Conservation (phyloP, 2,797 vertebrate genomes). For the Thaleichthys pacificus region DNA sequence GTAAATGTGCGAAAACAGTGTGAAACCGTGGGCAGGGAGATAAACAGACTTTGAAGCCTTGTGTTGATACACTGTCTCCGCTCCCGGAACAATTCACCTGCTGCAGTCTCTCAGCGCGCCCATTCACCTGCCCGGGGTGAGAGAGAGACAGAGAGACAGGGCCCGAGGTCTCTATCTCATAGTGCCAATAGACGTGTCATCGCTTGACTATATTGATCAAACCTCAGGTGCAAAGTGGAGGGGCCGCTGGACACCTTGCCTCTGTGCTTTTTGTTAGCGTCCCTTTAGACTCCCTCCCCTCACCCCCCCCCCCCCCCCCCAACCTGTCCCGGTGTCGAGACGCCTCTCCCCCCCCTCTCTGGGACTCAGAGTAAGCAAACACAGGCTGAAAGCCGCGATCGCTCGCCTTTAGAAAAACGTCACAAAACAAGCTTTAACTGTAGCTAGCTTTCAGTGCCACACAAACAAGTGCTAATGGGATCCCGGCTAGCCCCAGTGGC, state of each 20-base stretch:
- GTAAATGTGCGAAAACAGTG: conserved; percentile 52
- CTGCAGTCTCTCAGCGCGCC: conserved; percentile 82
- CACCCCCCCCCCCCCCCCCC: neutral
- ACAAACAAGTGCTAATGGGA: conserved; percentile 78
- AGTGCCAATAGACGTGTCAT: conserved; percentile 77
- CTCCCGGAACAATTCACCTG: conserved; percentile 83
- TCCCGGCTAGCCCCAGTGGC: conserved; percentile 60
- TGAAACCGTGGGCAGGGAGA: conserved; percentile 32
- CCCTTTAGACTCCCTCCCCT: no score
- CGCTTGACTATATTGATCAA: conserved; percentile 71
- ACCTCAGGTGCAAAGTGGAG: conserved; percentile 79
- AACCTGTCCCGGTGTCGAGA: conserved; percentile 27
- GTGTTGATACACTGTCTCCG: conserved; percentile 79
- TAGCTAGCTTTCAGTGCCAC: conserved; percentile 73
- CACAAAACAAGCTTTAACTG: conserved; percentile 73
- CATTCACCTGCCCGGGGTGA: conserved; percentile 68
- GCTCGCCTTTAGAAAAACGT: conserved; percentile 59
- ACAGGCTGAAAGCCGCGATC: conserved; percentile 66
- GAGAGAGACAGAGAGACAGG: no score
- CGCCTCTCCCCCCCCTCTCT: conserved; percentile 34
- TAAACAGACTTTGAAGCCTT: conserved; percentile 64
- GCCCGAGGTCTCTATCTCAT: conserved; percentile 59
- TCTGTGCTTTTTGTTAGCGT: conserved; percentile 18
- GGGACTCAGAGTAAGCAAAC: conserved; percentile 65
- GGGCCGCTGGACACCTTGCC: conserved; percentile 61